phyloP scores from a whole-genome alignment of 1,140 invertebrate genomes.

The Tenebrio molitor region DNA sequence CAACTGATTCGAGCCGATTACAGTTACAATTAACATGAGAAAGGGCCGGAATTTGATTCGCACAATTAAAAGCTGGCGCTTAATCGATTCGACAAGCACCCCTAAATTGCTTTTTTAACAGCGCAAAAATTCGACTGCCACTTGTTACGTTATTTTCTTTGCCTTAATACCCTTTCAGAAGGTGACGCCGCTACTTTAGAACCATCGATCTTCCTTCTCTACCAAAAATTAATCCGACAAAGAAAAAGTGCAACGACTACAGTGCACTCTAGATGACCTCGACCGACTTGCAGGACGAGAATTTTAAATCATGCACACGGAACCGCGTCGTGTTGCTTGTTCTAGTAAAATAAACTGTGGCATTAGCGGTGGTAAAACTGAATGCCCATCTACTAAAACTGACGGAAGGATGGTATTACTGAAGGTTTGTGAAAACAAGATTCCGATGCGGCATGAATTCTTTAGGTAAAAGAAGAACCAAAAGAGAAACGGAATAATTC shows the following conservation, averaged over 20 bases:
- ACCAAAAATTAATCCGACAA: no score
- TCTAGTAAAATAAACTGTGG: not conserved
- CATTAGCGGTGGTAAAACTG: not conserved
- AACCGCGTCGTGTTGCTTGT: not conserved
- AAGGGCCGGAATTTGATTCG: not conserved
- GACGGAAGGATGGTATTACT: not conserved
- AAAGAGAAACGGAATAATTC: no score
- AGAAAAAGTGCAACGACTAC: no score
- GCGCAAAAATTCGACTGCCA: not conserved
- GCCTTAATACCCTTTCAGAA: not conserved
- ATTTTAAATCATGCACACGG: not conserved
- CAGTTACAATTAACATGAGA: not conserved
- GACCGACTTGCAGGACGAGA: not conserved
- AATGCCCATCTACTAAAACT: not conserved
- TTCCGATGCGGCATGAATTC: not conserved
- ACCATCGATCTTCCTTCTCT: no score
- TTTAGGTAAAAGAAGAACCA: not conserved
- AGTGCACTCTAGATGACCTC: no score
- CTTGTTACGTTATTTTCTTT: constrained; percentile 3
- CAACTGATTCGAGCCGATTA: not conserved
- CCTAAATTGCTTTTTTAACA: constrained; percentile 10
- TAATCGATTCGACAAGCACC: constrained; percentile 4
- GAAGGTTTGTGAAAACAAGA: not conserved
- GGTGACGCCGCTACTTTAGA: no score
- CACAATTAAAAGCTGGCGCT: not conserved